Percentiles rank a stretch among this genome's conserved stretches.
phyloP scores from a whole-genome alignment of 2,113 vertebrate species.

The Eonycteris spelaea region DNA sequence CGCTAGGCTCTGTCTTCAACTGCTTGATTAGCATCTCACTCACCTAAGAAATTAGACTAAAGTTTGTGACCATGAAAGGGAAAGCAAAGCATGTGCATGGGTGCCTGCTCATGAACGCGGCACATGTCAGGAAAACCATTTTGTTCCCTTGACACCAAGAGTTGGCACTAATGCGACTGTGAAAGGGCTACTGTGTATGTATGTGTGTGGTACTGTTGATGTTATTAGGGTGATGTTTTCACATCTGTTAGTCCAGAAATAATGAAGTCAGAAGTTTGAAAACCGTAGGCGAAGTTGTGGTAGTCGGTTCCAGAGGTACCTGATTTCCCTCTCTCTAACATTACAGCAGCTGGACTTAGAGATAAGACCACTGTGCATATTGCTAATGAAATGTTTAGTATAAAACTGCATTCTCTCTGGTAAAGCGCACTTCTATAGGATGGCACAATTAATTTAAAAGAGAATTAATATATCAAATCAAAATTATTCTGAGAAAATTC shows the following conservation, averaged over 20 bases:
- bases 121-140: neutral
- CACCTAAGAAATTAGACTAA: constrained; percentile 85
- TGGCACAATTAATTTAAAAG: constrained; percentile 8
- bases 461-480: neutral
- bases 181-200: neutral
- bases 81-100: neutral
- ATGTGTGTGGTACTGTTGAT: neutral
- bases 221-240: neutral
- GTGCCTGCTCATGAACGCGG: neutral
- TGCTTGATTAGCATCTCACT: constrained; percentile 86
- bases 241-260: neutral
- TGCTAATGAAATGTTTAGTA: constrained; percentile 14
- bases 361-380: neutral
- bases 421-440: constrained; percentile 27
- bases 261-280: neutral
- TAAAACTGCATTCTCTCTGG: constrained; percentile 1
- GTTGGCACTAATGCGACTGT: neutral
- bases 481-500: neutral
- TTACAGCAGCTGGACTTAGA: neutral
- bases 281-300: neutral
- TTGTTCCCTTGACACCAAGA: neutral
- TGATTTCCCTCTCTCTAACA: constrained; percentile 2
- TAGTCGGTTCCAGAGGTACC: neutral
- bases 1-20: constrained; percentile 80
- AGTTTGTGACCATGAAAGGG: constrained; percentile 61